Conservation (phyloP, 2,797 vertebrate genomes). For the Ceryle rudis region DNA sequence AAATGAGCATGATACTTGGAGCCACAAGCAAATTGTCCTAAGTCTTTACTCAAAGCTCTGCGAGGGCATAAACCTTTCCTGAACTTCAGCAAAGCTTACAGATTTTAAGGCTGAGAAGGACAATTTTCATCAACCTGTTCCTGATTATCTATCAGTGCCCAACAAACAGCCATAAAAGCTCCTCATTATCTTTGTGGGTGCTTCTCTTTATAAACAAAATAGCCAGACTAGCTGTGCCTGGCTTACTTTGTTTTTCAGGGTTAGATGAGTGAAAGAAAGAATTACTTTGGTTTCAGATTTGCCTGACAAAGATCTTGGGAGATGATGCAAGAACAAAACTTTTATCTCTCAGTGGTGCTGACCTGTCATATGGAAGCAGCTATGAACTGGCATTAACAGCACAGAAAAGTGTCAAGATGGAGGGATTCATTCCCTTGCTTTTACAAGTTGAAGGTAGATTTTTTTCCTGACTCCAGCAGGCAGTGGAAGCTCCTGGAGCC, state of each 20-base stretch:
- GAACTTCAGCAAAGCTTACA: neutral
- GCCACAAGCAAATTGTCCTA: neutral
- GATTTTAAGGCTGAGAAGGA: neutral
- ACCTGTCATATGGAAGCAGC: fast-evolving
- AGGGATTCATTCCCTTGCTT: neutral
- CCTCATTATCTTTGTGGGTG: neutral
- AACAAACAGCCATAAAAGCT: neutral
- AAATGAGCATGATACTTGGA: neutral
- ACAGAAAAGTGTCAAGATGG: neutral
- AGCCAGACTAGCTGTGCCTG: neutral
- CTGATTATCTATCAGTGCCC: neutral
- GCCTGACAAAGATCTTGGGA: neutral
- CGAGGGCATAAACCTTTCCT: neutral
- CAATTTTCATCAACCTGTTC: neutral
- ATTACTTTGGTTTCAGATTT: neutral
- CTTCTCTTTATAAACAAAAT: neutral
- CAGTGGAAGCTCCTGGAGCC: neutral
- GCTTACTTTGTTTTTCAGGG: neutral
- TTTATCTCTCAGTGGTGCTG: neutral
- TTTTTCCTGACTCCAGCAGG: neutral
- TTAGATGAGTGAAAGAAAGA: neutral
- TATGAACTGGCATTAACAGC: neutral
- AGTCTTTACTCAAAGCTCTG: neutral
- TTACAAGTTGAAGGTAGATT: neutral
- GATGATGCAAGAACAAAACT: neutral